These are phyloP conservation scores for Papilio helenus DNA, from an alignment of 1,140 invertebrate species.

Conservation along the genomic window DNA sequence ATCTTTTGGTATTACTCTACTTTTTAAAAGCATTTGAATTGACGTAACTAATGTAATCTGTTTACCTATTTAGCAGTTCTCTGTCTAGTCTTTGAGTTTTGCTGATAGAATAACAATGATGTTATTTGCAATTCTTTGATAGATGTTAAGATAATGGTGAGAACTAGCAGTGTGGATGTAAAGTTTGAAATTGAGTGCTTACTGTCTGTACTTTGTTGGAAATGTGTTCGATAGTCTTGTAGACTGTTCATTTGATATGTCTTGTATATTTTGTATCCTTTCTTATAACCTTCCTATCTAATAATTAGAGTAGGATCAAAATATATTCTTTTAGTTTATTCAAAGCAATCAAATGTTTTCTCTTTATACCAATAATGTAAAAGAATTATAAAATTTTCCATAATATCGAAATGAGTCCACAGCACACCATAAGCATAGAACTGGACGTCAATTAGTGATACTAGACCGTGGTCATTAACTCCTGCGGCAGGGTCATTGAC, in stretches of 20 bases:
- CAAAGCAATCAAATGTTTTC: neutral
- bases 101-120: conserved; percentile 17
- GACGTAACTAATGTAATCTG: neutral
- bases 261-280: neutral
- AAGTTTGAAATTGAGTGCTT: conserved; percentile 9
- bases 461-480: conserved; percentile 30
- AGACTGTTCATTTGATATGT: neutral
- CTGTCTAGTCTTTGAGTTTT: conserved; percentile 14
- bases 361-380: neutral
- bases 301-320: no score
- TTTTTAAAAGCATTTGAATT: conserved; percentile 12
- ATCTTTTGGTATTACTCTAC: neutral
- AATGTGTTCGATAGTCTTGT: neutral
- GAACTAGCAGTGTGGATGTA: neutral
- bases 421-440: conserved; percentile 11
- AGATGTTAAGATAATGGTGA: conserved; percentile 6
- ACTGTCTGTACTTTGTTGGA: neutral
- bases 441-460: conserved; percentile 19
- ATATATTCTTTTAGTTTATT: neutral
- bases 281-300: neutral
- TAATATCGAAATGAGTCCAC: neutral
- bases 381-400: conserved; percentile 3
- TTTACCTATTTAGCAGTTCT: conserved; percentile 11
- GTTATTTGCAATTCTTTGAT: conserved; percentile 11
- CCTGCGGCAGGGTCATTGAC: neutral